These are phyloP conservation scores for Sylvilagus floridanus DNA, from an alignment of 2,797 vertebrate genomes.

Conservation along the genomic window DNA sequence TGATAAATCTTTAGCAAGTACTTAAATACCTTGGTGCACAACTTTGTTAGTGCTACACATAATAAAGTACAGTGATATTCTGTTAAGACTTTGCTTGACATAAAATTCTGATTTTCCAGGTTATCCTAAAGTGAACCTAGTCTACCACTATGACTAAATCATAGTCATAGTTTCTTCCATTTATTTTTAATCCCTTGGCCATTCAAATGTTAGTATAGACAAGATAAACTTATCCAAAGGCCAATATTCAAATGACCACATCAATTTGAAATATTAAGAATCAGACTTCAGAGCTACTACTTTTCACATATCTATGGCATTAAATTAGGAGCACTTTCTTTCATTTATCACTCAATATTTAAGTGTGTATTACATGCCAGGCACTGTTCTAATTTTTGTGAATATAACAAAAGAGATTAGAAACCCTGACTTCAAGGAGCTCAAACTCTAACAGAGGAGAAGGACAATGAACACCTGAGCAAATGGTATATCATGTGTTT, in stretches of 20 bases:
- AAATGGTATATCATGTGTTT: background rate
- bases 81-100: constrained; percentile 33
- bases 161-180: background rate
- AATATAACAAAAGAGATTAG: background rate
- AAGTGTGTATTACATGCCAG: background rate
- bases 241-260: constrained; percentile 53
- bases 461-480: constrained; percentile 1
- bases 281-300: constrained; percentile 7
- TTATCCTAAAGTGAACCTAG: constrained; percentile 24
- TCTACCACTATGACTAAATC: background rate
- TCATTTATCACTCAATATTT: background rate
- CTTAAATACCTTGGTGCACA: background rate
- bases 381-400: background rate
- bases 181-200: constrained; percentile 35
- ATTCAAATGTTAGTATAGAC: constrained; percentile 13
- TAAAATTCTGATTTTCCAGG: background rate
- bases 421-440: background rate
- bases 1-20: background rate
- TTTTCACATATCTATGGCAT: constrained; percentile 37
- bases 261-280: constrained; percentile 40
- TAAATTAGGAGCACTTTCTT: constrained; percentile 29
- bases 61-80: background rate
- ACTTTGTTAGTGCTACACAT: background rate
- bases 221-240: constrained; percentile 29
- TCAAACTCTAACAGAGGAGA: background rate